These are phyloP conservation scores for Andinoacara biseriatus DNA, from an alignment of 2,113 vertebrate species.

Conservation along the genomic window DNA sequence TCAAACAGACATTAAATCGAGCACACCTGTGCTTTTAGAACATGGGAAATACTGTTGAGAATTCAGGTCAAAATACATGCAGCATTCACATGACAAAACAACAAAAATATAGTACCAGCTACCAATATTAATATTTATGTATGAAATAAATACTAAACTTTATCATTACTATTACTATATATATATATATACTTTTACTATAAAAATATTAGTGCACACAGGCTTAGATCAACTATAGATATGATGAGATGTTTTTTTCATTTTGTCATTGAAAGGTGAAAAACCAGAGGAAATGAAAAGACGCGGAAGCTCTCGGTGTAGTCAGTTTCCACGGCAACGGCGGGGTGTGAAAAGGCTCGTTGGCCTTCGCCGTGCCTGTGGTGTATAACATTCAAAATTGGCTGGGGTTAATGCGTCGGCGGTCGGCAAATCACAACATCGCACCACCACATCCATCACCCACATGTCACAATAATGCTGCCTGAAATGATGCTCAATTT, in stretches of 20 bases:
- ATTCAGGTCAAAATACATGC: background rate
- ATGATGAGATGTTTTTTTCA: slow-evolving; percentile 4
- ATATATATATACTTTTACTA: background rate
- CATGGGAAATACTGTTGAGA: background rate
- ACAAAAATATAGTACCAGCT: background rate
- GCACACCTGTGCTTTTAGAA: background rate
- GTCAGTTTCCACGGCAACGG: slow-evolving; percentile 79
- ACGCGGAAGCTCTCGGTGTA: slow-evolving; percentile 47
- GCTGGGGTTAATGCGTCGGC: slow-evolving; percentile 77
- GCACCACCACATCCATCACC: slow-evolving; percentile 68
- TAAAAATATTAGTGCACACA: background rate
- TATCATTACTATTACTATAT: background rate
- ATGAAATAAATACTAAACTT: background rate
- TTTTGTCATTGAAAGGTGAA: slow-evolving; percentile 34
- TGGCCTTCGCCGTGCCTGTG: slow-evolving; percentile 64
- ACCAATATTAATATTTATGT: background rate
- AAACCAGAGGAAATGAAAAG: slow-evolving; percentile 30
- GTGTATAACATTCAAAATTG: slow-evolving; percentile 77
- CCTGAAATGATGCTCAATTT: slow-evolving; percentile 61
- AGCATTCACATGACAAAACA: background rate
- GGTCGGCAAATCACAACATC: slow-evolving; percentile 64
- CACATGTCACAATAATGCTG: slow-evolving; percentile 59
- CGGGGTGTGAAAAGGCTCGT: slow-evolving; percentile 66
- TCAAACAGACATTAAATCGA: background rate
- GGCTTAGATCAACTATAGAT: background rate